Evolutionary conservation across 2,797 vertebrate species (phyloP).

Genomic region (Antennarius maculatus): DNA sequence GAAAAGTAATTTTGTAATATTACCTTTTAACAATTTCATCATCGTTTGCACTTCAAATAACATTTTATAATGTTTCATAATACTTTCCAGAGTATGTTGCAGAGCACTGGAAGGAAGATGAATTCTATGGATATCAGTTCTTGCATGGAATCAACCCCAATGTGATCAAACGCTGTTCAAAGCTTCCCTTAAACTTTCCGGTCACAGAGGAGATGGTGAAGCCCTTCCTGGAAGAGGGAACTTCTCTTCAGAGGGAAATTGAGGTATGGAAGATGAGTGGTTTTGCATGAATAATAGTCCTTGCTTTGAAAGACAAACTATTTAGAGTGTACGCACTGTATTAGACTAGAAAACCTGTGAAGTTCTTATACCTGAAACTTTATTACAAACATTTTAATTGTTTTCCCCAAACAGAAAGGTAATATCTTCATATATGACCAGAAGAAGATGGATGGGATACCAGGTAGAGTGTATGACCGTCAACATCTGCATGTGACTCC

Average conservation of each 20-base stretch:
- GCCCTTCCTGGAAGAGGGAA: conserved; percentile 52
- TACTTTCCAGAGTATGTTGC: conserved; percentile 58
- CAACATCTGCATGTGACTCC: neutral
- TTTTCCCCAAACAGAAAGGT: conserved; percentile 3
- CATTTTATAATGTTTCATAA: too few relatives aligned
- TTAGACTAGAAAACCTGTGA: too few relatives aligned
- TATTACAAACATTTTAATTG: too few relatives aligned
- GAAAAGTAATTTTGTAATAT: too few relatives aligned
- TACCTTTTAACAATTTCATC: too few relatives aligned
- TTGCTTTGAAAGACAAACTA: neutral
- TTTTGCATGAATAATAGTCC: too few relatives aligned
- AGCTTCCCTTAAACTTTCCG: conserved; percentile 67
- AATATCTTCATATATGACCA: conserved; percentile 14
- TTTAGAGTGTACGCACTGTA: too few relatives aligned
- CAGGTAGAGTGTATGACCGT: neutral
- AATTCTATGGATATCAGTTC: conserved; percentile 74
- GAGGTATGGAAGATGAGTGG: conserved; percentile 44
- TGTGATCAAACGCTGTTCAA: conserved; percentile 58
- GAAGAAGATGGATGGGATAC: neutral
- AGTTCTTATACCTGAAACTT: too few relatives aligned
- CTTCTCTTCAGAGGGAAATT: conserved; percentile 61
- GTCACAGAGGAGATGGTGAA: conserved; percentile 73
- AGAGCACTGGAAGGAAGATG: conserved; percentile 74
- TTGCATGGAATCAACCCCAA: conserved; percentile 69
- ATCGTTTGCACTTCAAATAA: too few relatives aligned